Evolutionary conservation across 2,113 vertebrate species (phyloP).

Genomic region (Astur gentilis): DNA sequence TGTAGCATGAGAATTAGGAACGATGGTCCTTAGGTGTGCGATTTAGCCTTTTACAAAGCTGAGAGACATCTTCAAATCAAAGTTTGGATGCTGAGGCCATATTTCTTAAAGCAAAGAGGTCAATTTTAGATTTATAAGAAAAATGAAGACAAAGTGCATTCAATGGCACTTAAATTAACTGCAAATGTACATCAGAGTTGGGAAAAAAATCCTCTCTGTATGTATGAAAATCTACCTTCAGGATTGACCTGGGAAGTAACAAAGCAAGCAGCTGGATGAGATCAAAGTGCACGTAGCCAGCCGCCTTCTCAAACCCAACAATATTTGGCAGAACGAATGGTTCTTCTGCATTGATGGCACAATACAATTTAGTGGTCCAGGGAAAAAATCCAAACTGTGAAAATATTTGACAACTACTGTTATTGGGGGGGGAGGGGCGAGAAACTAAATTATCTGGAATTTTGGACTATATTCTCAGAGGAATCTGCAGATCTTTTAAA

Average conservation of each 20-base stretch:
- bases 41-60: not conserved
- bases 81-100: not conserved
- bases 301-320: slow-evolving; percentile 74
- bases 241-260: slow-evolving; percentile 74
- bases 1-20: not conserved
- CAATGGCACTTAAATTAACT: not conserved
- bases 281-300: slow-evolving; percentile 65
- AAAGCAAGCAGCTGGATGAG: slow-evolving; percentile 74
- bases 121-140: not conserved
- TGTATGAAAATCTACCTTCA: slow-evolving; percentile 48
- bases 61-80: not conserved
- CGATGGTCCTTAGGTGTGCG: not conserved
- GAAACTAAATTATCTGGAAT: not conserved
- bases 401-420: slow-evolving; percentile 79
- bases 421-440: not conserved
- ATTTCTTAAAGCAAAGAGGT: not conserved
- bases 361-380: slow-evolving; percentile 71
- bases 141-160: not conserved
- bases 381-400: slow-evolving; percentile 82
- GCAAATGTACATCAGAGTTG: not conserved
- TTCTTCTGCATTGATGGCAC: slow-evolving; percentile 72
- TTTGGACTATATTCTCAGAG: not conserved
- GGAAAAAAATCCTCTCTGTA: not conserved
- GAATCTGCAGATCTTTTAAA: not conserved
- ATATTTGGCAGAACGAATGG: slow-evolving; percentile 75